phyloP scores from a whole-genome alignment of 2,113 vertebrate species.

The Bufo bufo region DNA sequence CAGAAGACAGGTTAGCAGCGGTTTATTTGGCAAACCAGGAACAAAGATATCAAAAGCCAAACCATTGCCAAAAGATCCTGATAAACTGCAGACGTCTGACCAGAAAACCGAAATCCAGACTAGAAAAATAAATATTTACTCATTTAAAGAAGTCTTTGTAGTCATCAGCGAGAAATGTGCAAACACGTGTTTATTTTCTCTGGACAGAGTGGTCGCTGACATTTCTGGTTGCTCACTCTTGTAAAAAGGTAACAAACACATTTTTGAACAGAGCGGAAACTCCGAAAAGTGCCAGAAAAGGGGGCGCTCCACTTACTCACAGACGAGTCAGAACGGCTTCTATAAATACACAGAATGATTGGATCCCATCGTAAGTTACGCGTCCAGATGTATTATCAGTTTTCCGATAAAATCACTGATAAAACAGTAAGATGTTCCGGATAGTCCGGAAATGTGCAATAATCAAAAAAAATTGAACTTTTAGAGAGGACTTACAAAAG shows the following conservation, averaged over 20 bases:
- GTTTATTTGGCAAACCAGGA: not conserved
- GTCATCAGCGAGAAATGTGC: constrained; percentile 44
- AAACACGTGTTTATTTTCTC: constrained; percentile 31
- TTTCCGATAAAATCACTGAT: not conserved
- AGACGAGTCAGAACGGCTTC: not conserved
- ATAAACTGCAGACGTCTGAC: constrained; percentile 30
- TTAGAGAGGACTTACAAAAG: too few species aligned
- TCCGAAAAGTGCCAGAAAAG: not conserved
- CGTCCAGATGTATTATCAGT: not conserved
- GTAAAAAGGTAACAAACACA: constrained; percentile 35
- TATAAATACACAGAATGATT: too few species aligned
- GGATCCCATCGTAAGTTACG: not conserved
- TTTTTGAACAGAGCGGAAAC: constrained; percentile 16
- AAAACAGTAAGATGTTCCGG: too few species aligned
- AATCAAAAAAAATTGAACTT: too few species aligned
- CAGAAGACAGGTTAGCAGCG: not conserved
- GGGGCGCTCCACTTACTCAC: not conserved
- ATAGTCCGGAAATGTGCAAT: not conserved
- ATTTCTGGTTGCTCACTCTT: constrained; percentile 16
- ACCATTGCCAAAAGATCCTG: constrained; percentile 11
- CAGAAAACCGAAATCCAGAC: constrained; percentile 34
- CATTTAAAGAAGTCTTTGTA: constrained; percentile 18
- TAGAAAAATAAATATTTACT: constrained; percentile 49
- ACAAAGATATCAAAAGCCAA: not conserved
- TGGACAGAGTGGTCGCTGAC: constrained; percentile 11